Evolutionary conservation across 2,113 vertebrate species (phyloP), one percentile per base, ranked within the genome.

Genomic region (Apteryx owenii): DNA sequence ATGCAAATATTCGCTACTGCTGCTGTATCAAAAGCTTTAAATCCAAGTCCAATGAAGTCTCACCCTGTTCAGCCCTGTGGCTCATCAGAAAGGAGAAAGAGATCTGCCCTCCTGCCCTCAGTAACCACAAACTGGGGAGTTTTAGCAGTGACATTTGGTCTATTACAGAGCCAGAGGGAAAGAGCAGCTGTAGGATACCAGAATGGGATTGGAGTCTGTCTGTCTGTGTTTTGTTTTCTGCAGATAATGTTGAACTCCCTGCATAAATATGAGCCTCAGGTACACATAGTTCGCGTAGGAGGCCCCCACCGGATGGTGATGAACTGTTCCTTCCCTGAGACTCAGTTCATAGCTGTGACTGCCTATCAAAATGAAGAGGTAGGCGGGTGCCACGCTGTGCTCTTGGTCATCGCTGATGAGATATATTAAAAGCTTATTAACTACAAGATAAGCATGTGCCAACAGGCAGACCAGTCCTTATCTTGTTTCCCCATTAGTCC

Each of bases 331-430:
- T 99, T 99, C 95, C 98, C 98, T 2, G 99, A 99, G 81, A 99
- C 99, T 0, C 99, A 99, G 97, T 99, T 99, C 98, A 99, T 99
- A 58, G 99, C 99, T 0, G 99, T 99, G 86, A 99, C 99, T 1
- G 99, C 99, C 90, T 99, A 99, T 82, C 99, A 99, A 98, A 99
- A 99, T 1, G 99, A 99, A 94, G 98, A 99, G 98, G 98, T 99
- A 94, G 85, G 98, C 2, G 2, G 17, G 50, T 44, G 54, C 40
- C 56, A 44, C 5, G 0, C 42, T 44, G 70, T 54, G 76, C 51
- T 89, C 42, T 70, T 77, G 81, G 9, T 40, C 64, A 54, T 48
- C 48, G 9, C 17, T 70, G 58, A 42, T 25, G 25, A 88, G 48
- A 25, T 60, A 31, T 36, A 8, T 7, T 31, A 48, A 64, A 75